These are phyloP conservation scores for Tigriopus japonicus DNA, from an alignment of 1,140 invertebrate species.

Conservation along the genomic window DNA sequence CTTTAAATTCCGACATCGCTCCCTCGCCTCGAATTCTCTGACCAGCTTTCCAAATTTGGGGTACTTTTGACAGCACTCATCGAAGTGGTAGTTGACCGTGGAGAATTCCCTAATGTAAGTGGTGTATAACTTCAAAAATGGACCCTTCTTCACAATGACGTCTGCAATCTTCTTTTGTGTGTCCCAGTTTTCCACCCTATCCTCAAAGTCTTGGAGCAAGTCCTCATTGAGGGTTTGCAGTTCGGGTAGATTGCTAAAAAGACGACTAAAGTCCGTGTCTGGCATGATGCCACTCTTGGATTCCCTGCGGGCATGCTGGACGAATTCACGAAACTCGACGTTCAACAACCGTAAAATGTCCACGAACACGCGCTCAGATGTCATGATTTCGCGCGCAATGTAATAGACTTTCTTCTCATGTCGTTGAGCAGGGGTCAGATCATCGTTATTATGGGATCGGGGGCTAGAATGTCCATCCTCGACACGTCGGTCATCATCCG, in stretches of 20 bases:
- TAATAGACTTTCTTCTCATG: slow-evolving; percentile 26
- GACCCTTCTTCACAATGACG: slow-evolving; percentile 51
- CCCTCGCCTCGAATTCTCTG: slow-evolving; percentile 42
- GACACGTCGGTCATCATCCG: slow-evolving; percentile 14
- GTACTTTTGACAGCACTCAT: slow-evolving; percentile 39
- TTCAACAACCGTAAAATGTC: slow-evolving; percentile 45
- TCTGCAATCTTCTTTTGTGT: slow-evolving; percentile 41
- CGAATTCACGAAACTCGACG: slow-evolving; percentile 38
- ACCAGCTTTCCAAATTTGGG: slow-evolving; percentile 38
- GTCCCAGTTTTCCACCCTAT: slow-evolving; percentile 40
- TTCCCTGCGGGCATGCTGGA: slow-evolving; percentile 19
- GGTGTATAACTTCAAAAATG: slow-evolving; percentile 52
- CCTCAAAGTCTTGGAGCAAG: slow-evolving; percentile 40
- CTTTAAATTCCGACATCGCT: slow-evolving; percentile 40
- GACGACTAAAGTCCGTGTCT: slow-evolving; percentile 34
- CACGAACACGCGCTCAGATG: slow-evolving; percentile 48
- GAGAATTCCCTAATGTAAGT: slow-evolving; percentile 50
- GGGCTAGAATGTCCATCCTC: too few relatives aligned
- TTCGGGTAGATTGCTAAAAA: slow-evolving; percentile 37
- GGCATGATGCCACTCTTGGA: slow-evolving; percentile 21
- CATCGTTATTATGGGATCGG: not conserved
- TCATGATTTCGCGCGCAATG: slow-evolving; percentile 44
- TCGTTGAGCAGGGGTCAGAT: slow-evolving; percentile 22
- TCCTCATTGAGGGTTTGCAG: slow-evolving; percentile 42
- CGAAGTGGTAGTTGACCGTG: slow-evolving; percentile 37